phyloP scores from a whole-genome alignment of 35 echinoderm and acorn worm genomes.

The Patiria miniata region DNA sequence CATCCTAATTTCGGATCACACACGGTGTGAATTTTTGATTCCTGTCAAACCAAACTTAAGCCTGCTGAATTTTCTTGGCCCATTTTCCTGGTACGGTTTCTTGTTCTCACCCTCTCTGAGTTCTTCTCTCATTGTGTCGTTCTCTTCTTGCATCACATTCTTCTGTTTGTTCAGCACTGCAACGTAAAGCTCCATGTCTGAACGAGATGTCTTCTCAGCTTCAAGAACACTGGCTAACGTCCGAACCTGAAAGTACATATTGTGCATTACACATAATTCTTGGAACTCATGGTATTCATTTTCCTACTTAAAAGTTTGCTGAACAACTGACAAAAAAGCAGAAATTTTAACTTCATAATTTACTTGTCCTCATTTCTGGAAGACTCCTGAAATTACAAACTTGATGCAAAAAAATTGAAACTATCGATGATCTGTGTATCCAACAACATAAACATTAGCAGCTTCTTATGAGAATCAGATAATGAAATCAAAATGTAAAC shows the following conservation, averaged over 20 bases:
- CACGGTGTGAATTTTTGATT: too few species aligned
- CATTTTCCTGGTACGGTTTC: background rate
- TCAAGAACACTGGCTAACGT: slow-evolving; percentile 55
- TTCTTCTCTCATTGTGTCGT: slow-evolving; percentile 76
- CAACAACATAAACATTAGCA: too few species aligned
- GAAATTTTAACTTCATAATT: background rate
- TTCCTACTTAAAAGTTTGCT: background rate
- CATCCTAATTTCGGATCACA: too few species aligned
- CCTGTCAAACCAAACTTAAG: background rate
- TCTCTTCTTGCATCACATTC: slow-evolving; percentile 77
- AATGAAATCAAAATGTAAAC: too few species aligned
- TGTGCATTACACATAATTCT: background rate
- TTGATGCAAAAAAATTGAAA: too few species aligned
- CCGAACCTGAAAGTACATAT: background rate
- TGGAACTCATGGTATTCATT: background rate
- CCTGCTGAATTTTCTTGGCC: background rate
- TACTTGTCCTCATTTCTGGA: too few species aligned
- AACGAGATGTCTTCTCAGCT: slow-evolving; percentile 75
- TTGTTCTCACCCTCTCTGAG: slow-evolving; percentile 79
- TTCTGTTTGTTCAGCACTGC: slow-evolving; percentile 93
- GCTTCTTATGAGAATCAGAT: too few species aligned
- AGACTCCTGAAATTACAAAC: too few species aligned
- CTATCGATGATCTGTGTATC: too few species aligned
- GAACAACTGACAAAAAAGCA: background rate
- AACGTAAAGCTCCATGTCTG: slow-evolving; percentile 91